Evolutionary conservation across 2,888 invertebrate genomes (phyloP).

Genomic region (Apotomis turbidana): DNA sequence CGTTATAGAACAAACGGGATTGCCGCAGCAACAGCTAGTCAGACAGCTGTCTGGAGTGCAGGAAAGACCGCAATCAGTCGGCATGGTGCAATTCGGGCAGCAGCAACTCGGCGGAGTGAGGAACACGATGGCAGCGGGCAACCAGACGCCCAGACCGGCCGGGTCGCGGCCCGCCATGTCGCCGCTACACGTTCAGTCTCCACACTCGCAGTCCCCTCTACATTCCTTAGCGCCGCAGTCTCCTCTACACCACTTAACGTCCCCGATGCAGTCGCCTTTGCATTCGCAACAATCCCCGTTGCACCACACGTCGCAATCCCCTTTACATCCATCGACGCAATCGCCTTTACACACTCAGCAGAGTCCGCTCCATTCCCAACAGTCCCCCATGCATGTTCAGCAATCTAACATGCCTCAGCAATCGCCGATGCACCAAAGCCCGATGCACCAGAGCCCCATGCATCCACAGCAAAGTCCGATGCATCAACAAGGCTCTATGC

Average conservation of each 20-base stretch:
- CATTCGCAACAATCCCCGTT: conserved; percentile 74
- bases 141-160: conserved; percentile 57
- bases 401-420: conserved; percentile 64
- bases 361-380: conserved; percentile 71
- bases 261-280: conserved; percentile 73
- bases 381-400: conserved; percentile 71
- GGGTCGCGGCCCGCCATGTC: conserved; percentile 73
- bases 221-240: conserved; percentile 64
- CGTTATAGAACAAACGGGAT: conserved; percentile 74
- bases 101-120: conserved; percentile 59
- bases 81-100: conserved; percentile 70
- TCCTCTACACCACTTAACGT: conserved; percentile 63
- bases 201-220: conserved; percentile 63
- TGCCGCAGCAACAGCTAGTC: conserved; percentile 69
- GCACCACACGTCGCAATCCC: conserved; percentile 70
- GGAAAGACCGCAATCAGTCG: conserved; percentile 63
- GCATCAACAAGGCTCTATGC: conserved; percentile 56
- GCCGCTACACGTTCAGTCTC: conserved; percentile 71
- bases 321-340: conserved; percentile 69
- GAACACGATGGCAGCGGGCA: conserved; percentile 54
- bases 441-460: conserved; percentile 49
- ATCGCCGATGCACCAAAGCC: conserved; percentile 56
- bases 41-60: conserved; percentile 66
- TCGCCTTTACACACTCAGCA: conserved; percentile 74
- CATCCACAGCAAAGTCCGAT: conserved; percentile 62